Conservation (phyloP, 2,888 invertebrate genomes). For the Rhabditophanes sp. region DNA sequence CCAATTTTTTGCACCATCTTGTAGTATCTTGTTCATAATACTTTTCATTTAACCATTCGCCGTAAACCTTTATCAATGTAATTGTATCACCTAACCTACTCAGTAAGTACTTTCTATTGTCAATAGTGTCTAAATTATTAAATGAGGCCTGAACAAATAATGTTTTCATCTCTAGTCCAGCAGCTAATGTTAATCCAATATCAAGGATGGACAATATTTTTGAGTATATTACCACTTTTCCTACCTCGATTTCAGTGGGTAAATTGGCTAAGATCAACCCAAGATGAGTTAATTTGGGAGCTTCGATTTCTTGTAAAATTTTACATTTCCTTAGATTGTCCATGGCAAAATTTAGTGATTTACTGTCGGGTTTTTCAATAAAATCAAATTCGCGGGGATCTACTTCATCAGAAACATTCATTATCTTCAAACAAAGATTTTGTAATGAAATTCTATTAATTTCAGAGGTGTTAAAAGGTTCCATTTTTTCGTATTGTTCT, state of each 20-base stretch:
- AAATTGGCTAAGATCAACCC: slow-evolving; percentile 71
- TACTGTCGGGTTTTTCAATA: slow-evolving; percentile 70
- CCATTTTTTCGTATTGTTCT: slow-evolving; percentile 43
- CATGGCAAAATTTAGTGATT: slow-evolving; percentile 70
- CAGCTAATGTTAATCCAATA: slow-evolving; percentile 68
- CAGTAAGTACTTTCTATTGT: slow-evolving; percentile 53
- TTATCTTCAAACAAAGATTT: slow-evolving; percentile 74
- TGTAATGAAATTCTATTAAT: slow-evolving; percentile 81
- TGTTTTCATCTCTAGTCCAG: slow-evolving; percentile 77
- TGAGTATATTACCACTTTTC: slow-evolving; percentile 60
- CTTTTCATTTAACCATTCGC: slow-evolving; percentile 47
- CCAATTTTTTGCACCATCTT: slow-evolving; percentile 73
- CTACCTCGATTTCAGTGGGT: slow-evolving; percentile 82
- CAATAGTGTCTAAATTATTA: slow-evolving; percentile 53
- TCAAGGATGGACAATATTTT: slow-evolving; percentile 27
- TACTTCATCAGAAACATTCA: slow-evolving; percentile 51
- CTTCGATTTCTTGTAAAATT: slow-evolving; percentile 12
- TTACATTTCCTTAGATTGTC: slow-evolving; percentile 68
- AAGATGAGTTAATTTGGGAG: slow-evolving; percentile 22
- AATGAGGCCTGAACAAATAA: slow-evolving; percentile 78
- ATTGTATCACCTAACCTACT: slow-evolving; percentile 90
- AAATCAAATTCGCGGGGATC: slow-evolving; percentile 61
- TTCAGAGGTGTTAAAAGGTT: slow-evolving; percentile 33
- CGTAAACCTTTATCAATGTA: slow-evolving; percentile 60
- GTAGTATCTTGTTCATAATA: slow-evolving; percentile 45